Conservation (phyloP, 2,113 vertebrate genomes). For the Myiozetetes cayanensis region DNA sequence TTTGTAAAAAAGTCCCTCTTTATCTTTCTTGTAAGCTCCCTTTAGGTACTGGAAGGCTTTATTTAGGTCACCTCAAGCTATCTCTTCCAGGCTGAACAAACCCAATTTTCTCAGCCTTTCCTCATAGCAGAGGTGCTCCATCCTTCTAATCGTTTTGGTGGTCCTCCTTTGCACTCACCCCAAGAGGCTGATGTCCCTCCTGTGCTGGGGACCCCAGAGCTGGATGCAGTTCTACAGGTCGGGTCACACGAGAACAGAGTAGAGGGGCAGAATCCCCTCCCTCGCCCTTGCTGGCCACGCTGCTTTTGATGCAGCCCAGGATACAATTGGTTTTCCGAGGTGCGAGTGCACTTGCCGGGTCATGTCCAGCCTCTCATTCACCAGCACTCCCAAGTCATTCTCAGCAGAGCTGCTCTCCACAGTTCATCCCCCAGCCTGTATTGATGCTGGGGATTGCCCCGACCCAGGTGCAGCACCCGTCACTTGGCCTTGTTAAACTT, state of each 20-base stretch:
- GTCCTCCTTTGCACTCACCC: not conserved
- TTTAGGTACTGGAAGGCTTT: not conserved
- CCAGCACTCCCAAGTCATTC: not conserved
- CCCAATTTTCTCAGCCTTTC: not conserved
- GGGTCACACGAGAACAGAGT: not conserved
- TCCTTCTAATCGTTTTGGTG: not conserved
- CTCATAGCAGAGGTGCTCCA: not conserved
- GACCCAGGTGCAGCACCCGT: not conserved
- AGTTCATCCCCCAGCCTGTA: not conserved
- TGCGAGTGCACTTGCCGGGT: rapidly evolving
- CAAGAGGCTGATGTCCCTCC: rapidly evolving
- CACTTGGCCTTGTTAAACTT: not conserved
- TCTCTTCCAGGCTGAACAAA: not conserved
- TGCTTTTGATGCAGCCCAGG: not conserved
- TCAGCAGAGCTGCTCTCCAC: not conserved
- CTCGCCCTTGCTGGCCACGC: rapidly evolving
- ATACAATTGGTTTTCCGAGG: rapidly evolving
- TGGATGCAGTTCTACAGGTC: not conserved
- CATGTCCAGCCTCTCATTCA: not conserved
- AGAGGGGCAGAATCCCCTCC: not conserved
- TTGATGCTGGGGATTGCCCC: not conserved
- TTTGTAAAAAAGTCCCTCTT: not conserved
- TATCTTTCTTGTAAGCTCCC: not conserved
- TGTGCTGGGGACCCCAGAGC: not conserved
- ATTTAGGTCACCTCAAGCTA: not conserved